Evolutionary conservation across 2,113 vertebrate genomes (phyloP), one percentile per base, ranked within the genome.

Genomic region (Pygoscelis antarcticus): DNA sequence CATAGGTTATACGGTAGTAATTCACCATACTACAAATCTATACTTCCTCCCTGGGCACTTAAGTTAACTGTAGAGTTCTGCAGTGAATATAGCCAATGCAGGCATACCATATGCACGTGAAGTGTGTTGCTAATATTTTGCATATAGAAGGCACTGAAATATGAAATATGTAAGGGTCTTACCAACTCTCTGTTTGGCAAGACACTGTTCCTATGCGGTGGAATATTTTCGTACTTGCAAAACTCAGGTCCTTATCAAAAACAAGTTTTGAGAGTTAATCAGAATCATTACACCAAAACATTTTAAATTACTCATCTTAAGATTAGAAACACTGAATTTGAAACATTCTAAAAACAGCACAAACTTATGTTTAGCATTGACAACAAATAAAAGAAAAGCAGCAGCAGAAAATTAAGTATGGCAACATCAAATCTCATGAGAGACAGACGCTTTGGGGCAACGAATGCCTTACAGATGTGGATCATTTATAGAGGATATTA

Each of bases 51-150:
- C 47, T 21, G 55, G 30, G 18, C 44, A 76, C 34, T 77, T 32
- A 14, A 36, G 55, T 20, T 30, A 68, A 68, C n/a, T 71, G 16
- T 8, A 65, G 17, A 54, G 18, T 65, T 65, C 77, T 84, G 52
- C 26, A 89, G 51, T 22, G 9, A 69, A 65, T 10, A 25, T 1
- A 79, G 11, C 16, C n/a, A 75, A 36, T 23, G 57, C 64, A 87
- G 52, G 34, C 0, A 2, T 47, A 70, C 22, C 25, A 57, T 6
- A 34, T 1, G 6, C 30, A 66, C 0, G 0, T 22, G 15, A 87
- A 76, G 16, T 4, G 6, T 14, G 38, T 10, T 55, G 58, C 22
- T 61, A 57, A 10, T 46, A 69, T 54, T 76, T 77, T 46, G 47
- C 22, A 76, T 0, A 12, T 19, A 49, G 46, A 85, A 81, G 21